Evolutionary conservation across 2,888 invertebrate genomes (phyloP), one percentile per base, ranked within the genome.

Genomic region (Meliscaeva auricollis): DNA sequence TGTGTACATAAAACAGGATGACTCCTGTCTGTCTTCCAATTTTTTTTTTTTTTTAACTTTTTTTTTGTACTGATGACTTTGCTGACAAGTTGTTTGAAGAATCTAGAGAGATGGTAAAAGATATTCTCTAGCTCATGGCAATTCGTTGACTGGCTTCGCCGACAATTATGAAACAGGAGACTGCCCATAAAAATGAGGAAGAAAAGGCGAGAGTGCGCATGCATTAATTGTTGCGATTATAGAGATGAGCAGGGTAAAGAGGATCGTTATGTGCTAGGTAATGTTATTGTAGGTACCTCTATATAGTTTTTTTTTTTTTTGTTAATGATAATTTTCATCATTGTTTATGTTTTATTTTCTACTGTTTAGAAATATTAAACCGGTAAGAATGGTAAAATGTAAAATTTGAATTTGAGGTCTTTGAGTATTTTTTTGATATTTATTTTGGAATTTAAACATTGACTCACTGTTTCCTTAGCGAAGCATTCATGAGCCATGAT

Each of bases 141-240:
- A 80, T 68, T 75, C 52, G 72, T 70, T 72, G 84, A 84, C 80
- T 84, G 84, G 66, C 54, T 66, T 58, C 75, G 22, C 66, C 70
- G 54, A 75, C 62, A 72, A 72, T 76, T 80, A 84, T 72, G 70
- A 74, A 79, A 76, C 84, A 84, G 84, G 84, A 84, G 84, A 58
- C 69, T 84, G 84, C 75, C 72, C 84, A 66, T 26, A 68, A 66
- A 68, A 66, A 50, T 46, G 79, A 84, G 68, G 80, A 79, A 79
- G 72, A 68, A 78, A 64, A 84, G 64, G 56, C 56, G 64, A 68
- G 75, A 80, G 84, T 84, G 84, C 84, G 84, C 84, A 84, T 84
- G 84, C 84, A 84, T 84, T 84, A 84, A 84, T 84, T 79, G 72
- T 80, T 75, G 80, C 72, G 79, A 75, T 84, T 84, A 76, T 75